phyloP scores from a whole-genome alignment of 2,113 vertebrate genomes.

The Neomonachus schauinslandi region DNA sequence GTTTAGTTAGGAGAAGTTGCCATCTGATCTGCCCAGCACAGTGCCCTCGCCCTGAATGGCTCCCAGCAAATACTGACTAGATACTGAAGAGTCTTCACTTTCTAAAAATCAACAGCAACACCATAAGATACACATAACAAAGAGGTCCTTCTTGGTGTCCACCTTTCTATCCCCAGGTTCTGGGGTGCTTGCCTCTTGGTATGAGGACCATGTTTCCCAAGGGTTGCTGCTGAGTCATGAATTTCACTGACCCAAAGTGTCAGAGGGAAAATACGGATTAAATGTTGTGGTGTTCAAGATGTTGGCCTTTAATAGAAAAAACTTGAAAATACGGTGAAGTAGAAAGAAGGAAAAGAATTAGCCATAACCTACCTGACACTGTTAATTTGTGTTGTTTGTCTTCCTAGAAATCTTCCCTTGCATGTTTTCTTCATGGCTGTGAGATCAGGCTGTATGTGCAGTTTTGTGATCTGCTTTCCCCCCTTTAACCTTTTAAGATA shows the following conservation, averaged over 20 bases:
- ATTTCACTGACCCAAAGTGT: background rate
- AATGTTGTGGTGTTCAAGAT: background rate
- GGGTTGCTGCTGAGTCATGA: background rate
- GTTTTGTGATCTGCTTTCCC: background rate
- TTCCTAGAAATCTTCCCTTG: background rate
- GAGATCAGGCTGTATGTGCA: background rate
- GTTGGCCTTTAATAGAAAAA: background rate
- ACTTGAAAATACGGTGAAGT: background rate
- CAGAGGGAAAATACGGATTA: background rate
- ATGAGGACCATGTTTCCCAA: background rate
- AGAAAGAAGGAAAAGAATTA: background rate
- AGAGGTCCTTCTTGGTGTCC: background rate
- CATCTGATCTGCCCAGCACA: background rate
- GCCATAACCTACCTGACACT: background rate
- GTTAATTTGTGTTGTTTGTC: background rate
- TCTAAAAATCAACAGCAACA: background rate
- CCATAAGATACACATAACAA: background rate
- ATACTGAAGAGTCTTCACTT: background rate
- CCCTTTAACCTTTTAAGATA: background rate
- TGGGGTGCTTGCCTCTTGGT: background rate
- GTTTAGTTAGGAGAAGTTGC: conserved; percentile 25
- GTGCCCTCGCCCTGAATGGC: background rate
- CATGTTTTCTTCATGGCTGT: background rate
- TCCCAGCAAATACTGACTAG: background rate
- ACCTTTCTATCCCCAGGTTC: background rate